These are phyloP conservation scores for Lamellibrachia satsuma DNA, from an alignment of 2,888 invertebrate species.

Conservation along the genomic window DNA sequence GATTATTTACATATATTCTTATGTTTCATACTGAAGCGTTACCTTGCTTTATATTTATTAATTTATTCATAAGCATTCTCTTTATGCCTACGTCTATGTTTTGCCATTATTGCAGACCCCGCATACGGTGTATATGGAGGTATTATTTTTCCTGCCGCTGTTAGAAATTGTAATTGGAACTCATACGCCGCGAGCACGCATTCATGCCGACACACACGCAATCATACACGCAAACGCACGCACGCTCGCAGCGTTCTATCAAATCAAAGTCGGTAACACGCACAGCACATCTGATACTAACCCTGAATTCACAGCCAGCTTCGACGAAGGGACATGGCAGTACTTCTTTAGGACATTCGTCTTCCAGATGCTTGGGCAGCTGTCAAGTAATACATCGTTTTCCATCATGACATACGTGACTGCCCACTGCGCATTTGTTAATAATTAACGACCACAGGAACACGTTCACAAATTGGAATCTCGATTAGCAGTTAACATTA, in stretches of 20 bases:
- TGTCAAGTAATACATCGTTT: slow-evolving; percentile 25
- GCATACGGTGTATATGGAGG: no score
- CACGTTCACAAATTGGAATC: not conserved
- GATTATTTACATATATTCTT: not conserved
- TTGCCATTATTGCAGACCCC: no score
- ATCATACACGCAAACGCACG: not conserved
- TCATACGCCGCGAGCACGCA: not conserved
- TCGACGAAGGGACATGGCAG: slow-evolving; percentile 51
- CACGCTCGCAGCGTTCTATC: not conserved
- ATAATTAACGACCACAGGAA: not conserved
- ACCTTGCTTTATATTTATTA: not conserved
- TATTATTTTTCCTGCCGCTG: no score
- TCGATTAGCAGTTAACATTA: no score
- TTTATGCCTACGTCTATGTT: no score
- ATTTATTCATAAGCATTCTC: no score
- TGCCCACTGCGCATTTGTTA: not conserved
- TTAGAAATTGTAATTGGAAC: no score
- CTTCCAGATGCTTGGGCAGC: slow-evolving; percentile 49
- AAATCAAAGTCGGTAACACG: not conserved
- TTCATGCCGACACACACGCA: not conserved
- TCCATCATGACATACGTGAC: not conserved
- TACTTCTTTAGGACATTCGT: slow-evolving; percentile 48
- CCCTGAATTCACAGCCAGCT: slow-evolving; percentile 50
- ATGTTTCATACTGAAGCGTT: not conserved
- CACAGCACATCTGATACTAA: slow-evolving; percentile 22